These are phyloP conservation scores for Crossaster papposus DNA, from an alignment of 53 echinoderm and acorn worm genomes.

Conservation along the genomic window DNA sequence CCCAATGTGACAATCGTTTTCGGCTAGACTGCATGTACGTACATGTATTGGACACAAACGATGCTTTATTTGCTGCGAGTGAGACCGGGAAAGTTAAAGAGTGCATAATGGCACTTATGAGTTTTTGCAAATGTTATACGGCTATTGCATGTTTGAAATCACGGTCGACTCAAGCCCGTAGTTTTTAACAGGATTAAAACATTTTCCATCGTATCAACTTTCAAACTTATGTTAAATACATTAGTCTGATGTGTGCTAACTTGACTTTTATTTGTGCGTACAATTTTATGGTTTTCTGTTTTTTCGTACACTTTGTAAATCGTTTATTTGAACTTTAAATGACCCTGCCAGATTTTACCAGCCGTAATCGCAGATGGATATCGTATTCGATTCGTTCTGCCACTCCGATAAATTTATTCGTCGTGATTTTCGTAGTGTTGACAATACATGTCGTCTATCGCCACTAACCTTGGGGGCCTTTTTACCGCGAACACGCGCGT, in stretches of 20 bases:
- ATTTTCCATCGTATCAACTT: too few species aligned
- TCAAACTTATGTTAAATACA: too few species aligned
- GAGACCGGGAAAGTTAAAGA: background rate
- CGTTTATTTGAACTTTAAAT: constrained; percentile 12
- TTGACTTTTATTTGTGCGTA: too few species aligned
- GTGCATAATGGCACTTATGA: background rate
- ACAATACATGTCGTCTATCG: constrained; percentile 19
- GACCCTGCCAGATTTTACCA: background rate
- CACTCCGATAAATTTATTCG: constrained; percentile 12
- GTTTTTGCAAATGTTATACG: background rate
- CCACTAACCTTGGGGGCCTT: background rate
- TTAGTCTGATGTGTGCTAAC: too few species aligned
- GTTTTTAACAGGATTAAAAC: too few species aligned
- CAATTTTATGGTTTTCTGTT: background rate
- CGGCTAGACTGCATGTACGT: too few species aligned
- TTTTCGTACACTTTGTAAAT: background rate
- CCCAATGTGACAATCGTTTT: background rate
- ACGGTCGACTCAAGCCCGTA: background rate
- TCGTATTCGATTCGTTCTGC: constrained; percentile 25
- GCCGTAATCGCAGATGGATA: constrained; percentile 18
- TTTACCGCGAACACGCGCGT: constrained; percentile 22
- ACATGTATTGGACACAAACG: too few species aligned
- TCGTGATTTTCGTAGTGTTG: constrained; percentile 34
- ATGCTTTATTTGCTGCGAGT: background rate
- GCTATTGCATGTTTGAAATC: background rate